A percentile compares a stretch with the other conserved stretches of the same genome.
These are phyloP conservation scores for Nymphalis polychloros DNA, from an alignment of 2,888 invertebrate species.

Conservation along the genomic window DNA sequence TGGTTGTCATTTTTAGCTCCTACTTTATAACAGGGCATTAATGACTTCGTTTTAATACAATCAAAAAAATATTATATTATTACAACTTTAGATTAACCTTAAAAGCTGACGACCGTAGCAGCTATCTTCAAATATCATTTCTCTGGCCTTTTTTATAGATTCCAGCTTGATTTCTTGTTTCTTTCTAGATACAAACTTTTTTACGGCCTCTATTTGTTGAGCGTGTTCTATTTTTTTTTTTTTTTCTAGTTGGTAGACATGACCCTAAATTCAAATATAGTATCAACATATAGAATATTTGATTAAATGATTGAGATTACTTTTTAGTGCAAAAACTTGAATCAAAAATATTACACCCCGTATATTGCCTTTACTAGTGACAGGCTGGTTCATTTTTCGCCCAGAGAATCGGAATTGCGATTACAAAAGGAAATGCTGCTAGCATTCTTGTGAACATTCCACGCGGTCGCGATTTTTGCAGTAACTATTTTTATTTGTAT, in stretches of 20 bases:
- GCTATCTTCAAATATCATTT: slow-evolving; percentile 56
- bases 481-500: too few relatives aligned
- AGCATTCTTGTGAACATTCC: too few relatives aligned
- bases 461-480: too few relatives aligned
- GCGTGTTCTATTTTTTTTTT: slow-evolving; percentile 43
- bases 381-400: too few relatives aligned
- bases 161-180: slow-evolving; percentile 40
- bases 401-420: too few relatives aligned
- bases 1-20: background rate
- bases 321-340: too few relatives aligned
- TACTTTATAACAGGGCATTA: background rate
- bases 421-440: too few relatives aligned
- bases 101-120: slow-evolving; percentile 56
- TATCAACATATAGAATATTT: background rate
- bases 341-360: too few relatives aligned
- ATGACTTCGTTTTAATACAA: background rate
- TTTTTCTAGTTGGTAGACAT: slow-evolving; percentile 43
- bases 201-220: slow-evolving; percentile 19
- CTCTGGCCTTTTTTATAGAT: slow-evolving; percentile 50
- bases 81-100: slow-evolving; percentile 45
- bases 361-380: too few relatives aligned
- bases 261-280: slow-evolving; percentile 43
- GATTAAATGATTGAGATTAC: too few relatives aligned
- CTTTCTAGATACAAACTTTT: slow-evolving; percentile 36
- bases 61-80: background rate